phyloP scores from a whole-genome alignment of 2,797 vertebrate genomes.

The Argya squamiceps region DNA sequence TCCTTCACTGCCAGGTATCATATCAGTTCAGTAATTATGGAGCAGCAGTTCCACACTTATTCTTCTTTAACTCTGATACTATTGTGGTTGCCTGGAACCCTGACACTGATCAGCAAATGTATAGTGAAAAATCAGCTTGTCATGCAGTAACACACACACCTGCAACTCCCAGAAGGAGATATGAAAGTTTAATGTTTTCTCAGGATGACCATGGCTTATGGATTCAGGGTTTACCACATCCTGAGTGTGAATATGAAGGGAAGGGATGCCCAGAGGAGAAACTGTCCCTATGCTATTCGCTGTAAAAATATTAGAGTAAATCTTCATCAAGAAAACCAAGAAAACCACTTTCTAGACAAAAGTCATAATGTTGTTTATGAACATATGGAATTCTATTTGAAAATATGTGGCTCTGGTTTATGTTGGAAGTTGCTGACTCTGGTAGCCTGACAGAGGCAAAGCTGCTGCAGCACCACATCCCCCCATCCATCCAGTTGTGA shows the following conservation, averaged over 20 bases:
- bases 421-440: neutral
- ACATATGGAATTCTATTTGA: neutral
- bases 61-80: neutral
- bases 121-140: neutral
- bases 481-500: neutral
- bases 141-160: neutral
- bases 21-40: neutral
- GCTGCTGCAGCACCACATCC: neutral
- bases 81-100: neutral
- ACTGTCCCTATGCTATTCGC: neutral
- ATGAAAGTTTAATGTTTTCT: neutral
- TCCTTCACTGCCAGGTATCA: neutral
- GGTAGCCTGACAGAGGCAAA: neutral
- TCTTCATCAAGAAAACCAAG: neutral
- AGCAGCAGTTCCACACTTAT: neutral
- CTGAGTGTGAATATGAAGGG: fast-evolving
- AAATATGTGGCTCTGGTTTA: neutral
- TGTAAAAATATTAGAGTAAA: neutral
- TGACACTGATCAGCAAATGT: neutral
- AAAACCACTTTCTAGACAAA: neutral
- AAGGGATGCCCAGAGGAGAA: neutral
- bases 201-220: neutral
- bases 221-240: neutral
- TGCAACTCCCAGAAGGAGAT: neutral
- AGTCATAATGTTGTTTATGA: neutral